Evolutionary conservation across 2,113 vertebrate species (phyloP).

Genomic region (Aspiorhynchus laticeps): DNA sequence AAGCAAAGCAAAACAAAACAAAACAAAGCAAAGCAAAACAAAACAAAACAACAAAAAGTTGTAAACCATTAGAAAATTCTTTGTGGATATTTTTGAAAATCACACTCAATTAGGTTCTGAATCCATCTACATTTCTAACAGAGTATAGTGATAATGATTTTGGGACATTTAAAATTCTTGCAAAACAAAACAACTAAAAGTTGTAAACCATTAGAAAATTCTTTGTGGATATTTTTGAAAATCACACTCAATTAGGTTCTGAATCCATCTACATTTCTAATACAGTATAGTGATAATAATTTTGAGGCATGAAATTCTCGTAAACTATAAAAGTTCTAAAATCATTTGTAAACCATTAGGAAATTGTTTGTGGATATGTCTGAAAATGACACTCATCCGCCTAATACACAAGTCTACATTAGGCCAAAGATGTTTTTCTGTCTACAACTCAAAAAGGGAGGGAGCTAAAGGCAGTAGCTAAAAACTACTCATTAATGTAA

Average conservation of each 20-base stretch:
- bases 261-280: not conserved
- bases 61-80: not conserved
- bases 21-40: too few relatives aligned
- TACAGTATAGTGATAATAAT: not conserved
- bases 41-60: too few relatives aligned
- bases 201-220: not conserved
- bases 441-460: not conserved
- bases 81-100: not conserved
- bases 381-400: not conserved
- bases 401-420: not conserved
- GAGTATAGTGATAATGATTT: not conserved
- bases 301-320: not conserved
- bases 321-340: not conserved
- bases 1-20: not conserved
- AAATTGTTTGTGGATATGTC: not conserved
- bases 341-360: not conserved
- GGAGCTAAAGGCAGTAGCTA: not conserved
- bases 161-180: not conserved
- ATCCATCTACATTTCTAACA: not conserved
- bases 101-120: too few relatives aligned
- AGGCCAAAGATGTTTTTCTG: not conserved
- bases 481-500: constrained; percentile 6
- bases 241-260: not conserved
- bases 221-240: not conserved
- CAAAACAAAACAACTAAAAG: not conserved